Evolutionary conservation across 2,797 vertebrate genomes (phyloP), one percentile per base, ranked within the genome.

Genomic region (Gymnoscopelus microlampas): DNA sequence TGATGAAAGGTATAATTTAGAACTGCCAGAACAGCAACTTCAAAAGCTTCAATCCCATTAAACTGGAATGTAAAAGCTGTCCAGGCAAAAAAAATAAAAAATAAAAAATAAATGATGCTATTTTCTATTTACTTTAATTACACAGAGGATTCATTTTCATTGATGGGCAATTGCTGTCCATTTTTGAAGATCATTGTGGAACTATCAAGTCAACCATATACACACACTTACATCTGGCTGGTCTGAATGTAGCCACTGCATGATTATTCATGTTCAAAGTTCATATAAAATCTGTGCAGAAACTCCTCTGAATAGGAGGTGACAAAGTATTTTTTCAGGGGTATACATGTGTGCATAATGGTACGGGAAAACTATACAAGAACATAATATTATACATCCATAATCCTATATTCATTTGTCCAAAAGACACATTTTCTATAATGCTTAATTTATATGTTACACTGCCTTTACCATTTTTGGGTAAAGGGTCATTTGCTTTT

Each of bases 61-160:
- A 75, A 81, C 68, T 85, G 93, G 92, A 93, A 93, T 93, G 91
- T 89, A 86, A 88, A 90, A 90, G 86, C 88, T 92, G 90, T 89
- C 91, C 87, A 90, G 81, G 89, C 86, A 91, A 91, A 89, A 92
- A 68, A 67, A 32, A 60, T 32, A 39, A 89, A 91, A 44, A 19
- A 44, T 44, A 49, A 69, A 60, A 65, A 35, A 60, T 35, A 44
- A 89, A 91, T 89, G 54, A 90, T 90, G 87, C 87, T 88, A 91
- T 93, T 92, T 93, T 93, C 91, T 91, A 85, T 88, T 90, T 83
- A 85, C 85, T 92, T 93, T 91, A 93, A 92, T 93, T 91, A 92
- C 87, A 86, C 87, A 87, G 85, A 91, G 88, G 90, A 91, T 93
- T 90, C 70, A 69, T 78, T 93, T 93, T 93, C 91, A 91, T 83